Evolutionary conservation across 2,888 invertebrate genomes (phyloP), one percentile per base, ranked within the genome.

Genomic region (Nemapogon koenigi): DNA sequence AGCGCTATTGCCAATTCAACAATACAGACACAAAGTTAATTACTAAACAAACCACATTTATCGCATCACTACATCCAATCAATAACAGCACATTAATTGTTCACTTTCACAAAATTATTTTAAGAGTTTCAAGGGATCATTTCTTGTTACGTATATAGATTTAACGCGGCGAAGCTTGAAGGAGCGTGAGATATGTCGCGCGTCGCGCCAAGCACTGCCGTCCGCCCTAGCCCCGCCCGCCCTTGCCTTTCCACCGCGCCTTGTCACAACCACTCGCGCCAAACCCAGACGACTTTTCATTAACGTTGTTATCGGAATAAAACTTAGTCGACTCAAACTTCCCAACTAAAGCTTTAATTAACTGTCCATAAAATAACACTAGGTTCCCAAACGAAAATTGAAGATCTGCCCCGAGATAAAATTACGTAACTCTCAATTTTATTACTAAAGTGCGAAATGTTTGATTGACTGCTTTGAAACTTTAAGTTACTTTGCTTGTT

Each of bases 241-340:
- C 55, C 55, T 55, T 46, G 47, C 57, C 33, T 33, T 14, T 53
- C 58, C 47, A 43, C 52, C 52, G 50, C 59, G 67, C 55, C 59
- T 31, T 65, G 64, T 68, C 69, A 63, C 63, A 61, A 62, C 63
- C 65, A 64, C 63, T 62, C 60, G 59, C 59, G 55, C 67, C 62
- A 69, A 76, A 73, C 70, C 68, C 62, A 67, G 62, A 58, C 62
- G 62, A 72, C 64, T 72, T 75, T 70, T 72, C 75, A 76, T 76
- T 72, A 75, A 75, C 71, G 67, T 64, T 72, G 71, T 75, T 73
- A 75, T 75, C 70, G 62, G 62, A 71, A 60, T 66, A 71, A 75
- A 70, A 76, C 60, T 75, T 75, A 29, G 47, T 55, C 55, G 69
- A 71, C 60, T 69, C 65, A 62, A 70, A 72, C 68, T 67, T 60